phyloP scores from a whole-genome alignment of 2,113 vertebrate species.

The Corvus moneduloides region DNA sequence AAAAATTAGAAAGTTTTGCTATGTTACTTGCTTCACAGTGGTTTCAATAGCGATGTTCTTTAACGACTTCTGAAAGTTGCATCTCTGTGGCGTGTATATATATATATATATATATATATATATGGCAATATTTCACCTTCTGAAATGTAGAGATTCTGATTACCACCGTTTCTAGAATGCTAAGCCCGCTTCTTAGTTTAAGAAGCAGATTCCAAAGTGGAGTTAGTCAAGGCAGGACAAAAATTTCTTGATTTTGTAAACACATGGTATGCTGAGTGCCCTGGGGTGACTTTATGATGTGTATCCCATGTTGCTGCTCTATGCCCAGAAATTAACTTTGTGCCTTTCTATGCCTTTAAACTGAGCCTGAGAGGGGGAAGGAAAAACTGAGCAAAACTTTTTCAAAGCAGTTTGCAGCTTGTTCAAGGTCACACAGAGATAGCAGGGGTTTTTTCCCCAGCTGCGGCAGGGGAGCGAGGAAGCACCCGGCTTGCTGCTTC shows the following conservation, averaged over 20 bases:
- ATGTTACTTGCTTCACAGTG: background rate
- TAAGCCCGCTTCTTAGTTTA: background rate
- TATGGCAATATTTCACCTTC: background rate
- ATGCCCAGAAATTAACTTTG: too few relatives aligned
- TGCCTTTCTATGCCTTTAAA: too few relatives aligned
- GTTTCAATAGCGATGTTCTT: background rate
- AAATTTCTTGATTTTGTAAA: background rate
- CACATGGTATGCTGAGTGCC: accelerated
- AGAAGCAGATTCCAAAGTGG: background rate
- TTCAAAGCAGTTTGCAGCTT: too few relatives aligned
- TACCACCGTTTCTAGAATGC: background rate
- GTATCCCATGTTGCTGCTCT: too few relatives aligned
- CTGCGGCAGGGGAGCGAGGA: too few relatives aligned
- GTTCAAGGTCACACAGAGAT: too few relatives aligned
- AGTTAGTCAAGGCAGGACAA: background rate
- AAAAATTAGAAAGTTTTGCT: background rate
- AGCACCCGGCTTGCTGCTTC: too few relatives aligned
- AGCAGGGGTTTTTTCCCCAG: too few relatives aligned
- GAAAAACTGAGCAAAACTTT: too few relatives aligned
- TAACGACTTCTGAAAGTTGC: background rate
- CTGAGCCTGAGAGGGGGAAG: too few relatives aligned
- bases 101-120: background rate
- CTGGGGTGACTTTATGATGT: too few relatives aligned
- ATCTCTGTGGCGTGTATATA: background rate
- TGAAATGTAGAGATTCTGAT: background rate